Evolutionary conservation across 2,113 vertebrate species (phyloP), one percentile per base, ranked within the genome.

Genomic region (Setophaga coronata): DNA sequence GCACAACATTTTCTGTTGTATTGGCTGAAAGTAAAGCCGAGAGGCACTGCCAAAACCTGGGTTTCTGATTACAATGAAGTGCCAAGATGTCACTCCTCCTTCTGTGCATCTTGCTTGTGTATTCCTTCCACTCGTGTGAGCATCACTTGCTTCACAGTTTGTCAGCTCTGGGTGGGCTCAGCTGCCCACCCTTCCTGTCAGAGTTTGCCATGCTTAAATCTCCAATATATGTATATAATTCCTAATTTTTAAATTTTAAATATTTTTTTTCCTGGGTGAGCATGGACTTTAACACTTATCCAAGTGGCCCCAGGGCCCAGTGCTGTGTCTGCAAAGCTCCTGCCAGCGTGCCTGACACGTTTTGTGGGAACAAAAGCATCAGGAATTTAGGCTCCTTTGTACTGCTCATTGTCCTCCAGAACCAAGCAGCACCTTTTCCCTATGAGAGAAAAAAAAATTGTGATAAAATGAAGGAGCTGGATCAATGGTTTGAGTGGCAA

Each of bases 11-110:
- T 90, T 43, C 3, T 61, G 28, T 81, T 60, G 47, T 70, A 14
- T 70, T 82, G 87, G 82, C 90, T 80, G 79, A 50, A 83, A 93
- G 62, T 10, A 28, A 56, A 90, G 88, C 87, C 5, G 1, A 0
- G 42, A 69, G 78, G 94, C 90, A 31, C 20, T 69, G 94, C 92
- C 92, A 91, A 93, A 93, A 1, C 56, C 67, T 12, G 4, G 54
- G 50, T 33, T 93, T 82, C 54, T 76, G 90, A 81, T 36, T n/a
- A 79, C 67, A 61, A 7, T 12, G 1, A 14, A 12, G 38, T 81
- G 95, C 90, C 96, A 94, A 89, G 89, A 74, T 86, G 79, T 91
- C 94, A 93, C 60, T 92, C 65, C 74, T 94, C 85, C 88, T 91
- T 72, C 95, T 94, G 74, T 73, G 74, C 87, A 31, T 66, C 58